These are phyloP conservation scores for Agapostemon virescens DNA, from an alignment of 2,888 invertebrate species.

Conservation along the genomic window DNA sequence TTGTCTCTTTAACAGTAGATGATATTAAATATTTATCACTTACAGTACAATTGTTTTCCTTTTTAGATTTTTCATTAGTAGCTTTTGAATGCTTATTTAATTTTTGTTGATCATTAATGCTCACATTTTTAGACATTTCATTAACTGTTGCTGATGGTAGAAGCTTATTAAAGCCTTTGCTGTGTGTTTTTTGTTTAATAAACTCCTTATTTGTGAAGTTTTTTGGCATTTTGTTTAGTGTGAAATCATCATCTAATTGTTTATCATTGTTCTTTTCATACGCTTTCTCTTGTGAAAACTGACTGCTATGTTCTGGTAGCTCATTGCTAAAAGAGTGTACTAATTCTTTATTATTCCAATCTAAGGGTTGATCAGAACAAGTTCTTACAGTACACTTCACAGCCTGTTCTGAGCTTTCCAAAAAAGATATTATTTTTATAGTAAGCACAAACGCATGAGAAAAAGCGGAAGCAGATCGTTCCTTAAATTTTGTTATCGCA, in stretches of 20 bases:
- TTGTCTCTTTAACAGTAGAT: background rate
- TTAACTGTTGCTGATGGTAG: background rate
- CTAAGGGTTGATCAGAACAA: background rate
- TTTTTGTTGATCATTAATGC: background rate
- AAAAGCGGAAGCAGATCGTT: conserved; percentile 70
- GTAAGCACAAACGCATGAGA: conserved; percentile 76
- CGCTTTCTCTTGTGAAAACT: background rate
- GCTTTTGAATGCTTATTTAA: conserved; percentile 7
- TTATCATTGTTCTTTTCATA: background rate
- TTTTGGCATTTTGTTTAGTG: background rate
- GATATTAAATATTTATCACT: background rate
- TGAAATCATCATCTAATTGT: background rate
- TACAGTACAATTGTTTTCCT: background rate
- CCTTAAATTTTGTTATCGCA: conserved; percentile 75
- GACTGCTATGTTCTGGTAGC: background rate
- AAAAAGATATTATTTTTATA: conserved; percentile 54
- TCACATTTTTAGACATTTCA: background rate
- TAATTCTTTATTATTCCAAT: background rate
- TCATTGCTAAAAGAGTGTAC: background rate
- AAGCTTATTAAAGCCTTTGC: background rate
- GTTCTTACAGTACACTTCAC: background rate
- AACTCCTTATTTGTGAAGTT: background rate
- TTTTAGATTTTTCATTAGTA: background rate
- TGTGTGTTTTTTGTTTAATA: background rate
- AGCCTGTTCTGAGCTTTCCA: background rate